These are phyloP conservation scores for Lasius fuliginosus DNA, from an alignment of 2,888 invertebrate genomes.

Conservation along the genomic window DNA sequence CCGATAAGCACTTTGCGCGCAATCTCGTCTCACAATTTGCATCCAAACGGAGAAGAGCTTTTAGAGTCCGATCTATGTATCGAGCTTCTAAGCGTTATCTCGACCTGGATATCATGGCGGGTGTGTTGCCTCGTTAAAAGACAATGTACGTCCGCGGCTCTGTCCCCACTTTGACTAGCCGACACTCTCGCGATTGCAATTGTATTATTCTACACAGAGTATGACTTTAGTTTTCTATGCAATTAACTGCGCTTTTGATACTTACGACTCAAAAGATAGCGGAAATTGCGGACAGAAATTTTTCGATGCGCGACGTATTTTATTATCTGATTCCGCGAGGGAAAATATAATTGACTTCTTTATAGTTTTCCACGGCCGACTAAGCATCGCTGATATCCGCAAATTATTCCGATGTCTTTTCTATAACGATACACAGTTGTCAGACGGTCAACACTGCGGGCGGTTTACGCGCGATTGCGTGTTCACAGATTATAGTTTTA, in stretches of 20 bases:
- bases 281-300: background rate
- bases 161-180: slow-evolving; percentile 11
- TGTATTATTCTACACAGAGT: background rate
- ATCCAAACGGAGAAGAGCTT: background rate
- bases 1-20: slow-evolving; percentile 47
- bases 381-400: background rate
- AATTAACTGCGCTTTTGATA: slow-evolving; percentile 16
- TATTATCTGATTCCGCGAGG: background rate
- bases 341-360: background rate
- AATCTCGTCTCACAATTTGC: slow-evolving; percentile 15
- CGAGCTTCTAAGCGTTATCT: slow-evolving; percentile 22
- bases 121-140: slow-evolving; percentile 33
- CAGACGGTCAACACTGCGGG: background rate
- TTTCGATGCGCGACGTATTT: background rate
- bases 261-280: background rate
- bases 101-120: slow-evolving; percentile 40
- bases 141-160: background rate
- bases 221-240: background rate
- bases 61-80: background rate
- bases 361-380: background rate
- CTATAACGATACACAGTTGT: slow-evolving; percentile 13
- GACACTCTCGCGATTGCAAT: background rate
- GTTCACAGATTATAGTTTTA: slow-evolving; percentile 43
- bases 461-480: slow-evolving; percentile 27
- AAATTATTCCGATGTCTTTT: slow-evolving; percentile 25